Evolutionary conservation across 2,888 invertebrate species (phyloP).

Genomic region (Gisinianus flammeolus): DNA sequence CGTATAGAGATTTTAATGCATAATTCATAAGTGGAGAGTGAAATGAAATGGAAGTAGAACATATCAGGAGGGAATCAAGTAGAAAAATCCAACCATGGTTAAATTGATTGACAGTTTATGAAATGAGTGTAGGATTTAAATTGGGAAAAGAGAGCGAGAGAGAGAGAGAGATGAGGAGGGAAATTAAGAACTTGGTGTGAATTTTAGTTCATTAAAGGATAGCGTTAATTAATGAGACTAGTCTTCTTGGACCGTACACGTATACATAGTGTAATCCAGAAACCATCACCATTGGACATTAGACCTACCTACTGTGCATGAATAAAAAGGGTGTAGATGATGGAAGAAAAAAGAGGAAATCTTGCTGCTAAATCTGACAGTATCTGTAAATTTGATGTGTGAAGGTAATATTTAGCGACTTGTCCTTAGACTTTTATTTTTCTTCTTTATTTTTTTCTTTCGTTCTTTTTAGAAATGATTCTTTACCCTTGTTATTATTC

Average conservation of each 20-base stretch:
- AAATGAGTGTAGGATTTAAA: constrained; percentile 21
- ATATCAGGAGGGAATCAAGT: background rate
- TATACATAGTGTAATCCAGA: background rate
- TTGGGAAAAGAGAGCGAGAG: constrained; percentile 10
- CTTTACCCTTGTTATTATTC: background rate
- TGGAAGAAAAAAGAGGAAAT: constrained; percentile 13
- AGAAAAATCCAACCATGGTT: background rate
- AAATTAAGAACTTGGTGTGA: constrained; percentile 13
- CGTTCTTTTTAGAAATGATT: background rate
- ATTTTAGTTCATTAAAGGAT: constrained; percentile 34
- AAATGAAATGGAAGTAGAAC: background rate
- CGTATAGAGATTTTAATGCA: background rate
- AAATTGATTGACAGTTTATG: constrained; percentile 27
- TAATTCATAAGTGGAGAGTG: background rate
- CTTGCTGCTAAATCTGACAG: constrained; percentile 35
- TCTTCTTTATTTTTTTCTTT: background rate
- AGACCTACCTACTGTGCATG: no score
- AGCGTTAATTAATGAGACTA: constrained; percentile 35
- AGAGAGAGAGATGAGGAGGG: background rate
- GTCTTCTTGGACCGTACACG: background rate
- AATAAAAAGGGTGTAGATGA: no score
- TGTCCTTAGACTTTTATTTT: background rate
- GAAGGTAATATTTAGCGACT: constrained; percentile 34
- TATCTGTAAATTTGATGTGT: constrained; percentile 28
- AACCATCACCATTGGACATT: background rate